Evolutionary conservation across 2,113 vertebrate species (phyloP), one percentile per base, ranked within the genome.

Genomic region (Phalacrocorax carbo): DNA sequence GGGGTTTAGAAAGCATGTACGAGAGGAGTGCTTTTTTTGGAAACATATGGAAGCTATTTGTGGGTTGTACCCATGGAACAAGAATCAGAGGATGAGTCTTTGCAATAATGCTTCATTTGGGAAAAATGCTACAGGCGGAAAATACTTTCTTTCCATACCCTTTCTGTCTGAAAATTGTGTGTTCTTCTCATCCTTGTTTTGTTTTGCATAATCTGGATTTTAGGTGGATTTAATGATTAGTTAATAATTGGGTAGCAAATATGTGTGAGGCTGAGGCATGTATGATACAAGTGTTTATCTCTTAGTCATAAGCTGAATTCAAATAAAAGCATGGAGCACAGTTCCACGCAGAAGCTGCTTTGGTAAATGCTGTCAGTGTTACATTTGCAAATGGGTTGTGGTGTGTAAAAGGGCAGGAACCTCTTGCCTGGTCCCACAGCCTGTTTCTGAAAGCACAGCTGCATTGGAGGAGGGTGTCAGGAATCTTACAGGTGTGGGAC

Each of bases 181-280:
- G 73, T 71, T 94, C 51, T 92, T 75, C 52, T 81, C 38, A 57
- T 62, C 36, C 10, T 46, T 79, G 19, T 72, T 96, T 91, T 87
- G 70, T 94, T 95, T 85, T 92, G 52, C 69, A 79, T 82, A 79
- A 94, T 25, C 25, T 85, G 61, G 72, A 65, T 95, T 95, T 96
- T 73, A 87, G 81, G 70, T 96, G 89, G 62, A 58, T 93, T 93
- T 89, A 91, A 84, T 89, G 77, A 91, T 91, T 87, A 89, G 69
- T 80, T 97, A 93, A 91, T 93, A 86, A 90, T 32, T 80, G 78
- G 70, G 77, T 86, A 77, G 93, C 46, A 75, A 76, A 64, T 57
- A 32, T 49, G 65, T 54, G 73, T 6, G 4, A 57, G 61, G 72
- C 68, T 89, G 86, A 94, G 86, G 85, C 69, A 72, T 7, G 0